Evolutionary conservation across 53 echinoderm and acorn worm genomes (phyloP), one percentile per base, ranked within the genome.

Genomic region (Echinarachnius parma): DNA sequence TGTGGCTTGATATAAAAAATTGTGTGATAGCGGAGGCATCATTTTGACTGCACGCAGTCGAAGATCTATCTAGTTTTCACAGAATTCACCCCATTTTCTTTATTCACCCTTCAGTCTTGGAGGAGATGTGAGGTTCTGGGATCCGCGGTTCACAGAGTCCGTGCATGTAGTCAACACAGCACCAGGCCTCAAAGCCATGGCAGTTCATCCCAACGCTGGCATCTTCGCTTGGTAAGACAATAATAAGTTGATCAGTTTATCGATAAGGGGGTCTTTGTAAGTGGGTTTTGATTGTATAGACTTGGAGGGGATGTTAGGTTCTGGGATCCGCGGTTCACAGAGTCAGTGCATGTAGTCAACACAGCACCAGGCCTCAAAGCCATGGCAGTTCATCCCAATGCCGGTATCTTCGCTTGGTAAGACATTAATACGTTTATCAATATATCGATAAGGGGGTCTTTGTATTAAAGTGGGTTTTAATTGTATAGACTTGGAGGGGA

Each of bases 251-350:
- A n/a, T n/a, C n/a, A n/a, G n/a, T n/a, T n/a, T n/a, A n/a, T n/a
- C n/a, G n/a, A n/a, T n/a, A n/a, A n/a, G n/a, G n/a, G n/a, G n/a
- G n/a, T n/a, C n/a, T n/a, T n/a, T n/a, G n/a, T n/a, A n/a, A n/a
- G n/a, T n/a, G n/a, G n/a, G n/a, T n/a, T n/a, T n/a, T n/a, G n/a
- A n/a, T n/a, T n/a, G n/a, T n/a, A 21, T 71, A 93, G 93, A 39
- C 89, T 89, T 34, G 84, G 82, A 30, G 93, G 93, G 4, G 93
- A 93, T 83, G 83, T 93, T 4, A 75, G 89, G 23, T 93, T 93
- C 75, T 93, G 93, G 93, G 93, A 93, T 63, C 93, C 93, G 9
- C 67, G 93, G 24, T 93, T 93, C 80, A 89, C 93, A 15, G 93
- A 93, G 54, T 93, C 93, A 4, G 93, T 93, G 21, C 83, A 81